Base-by-base conservation (phyloP, 2,797 vertebrate genomes). In the Clarias fuscus region DNA sequence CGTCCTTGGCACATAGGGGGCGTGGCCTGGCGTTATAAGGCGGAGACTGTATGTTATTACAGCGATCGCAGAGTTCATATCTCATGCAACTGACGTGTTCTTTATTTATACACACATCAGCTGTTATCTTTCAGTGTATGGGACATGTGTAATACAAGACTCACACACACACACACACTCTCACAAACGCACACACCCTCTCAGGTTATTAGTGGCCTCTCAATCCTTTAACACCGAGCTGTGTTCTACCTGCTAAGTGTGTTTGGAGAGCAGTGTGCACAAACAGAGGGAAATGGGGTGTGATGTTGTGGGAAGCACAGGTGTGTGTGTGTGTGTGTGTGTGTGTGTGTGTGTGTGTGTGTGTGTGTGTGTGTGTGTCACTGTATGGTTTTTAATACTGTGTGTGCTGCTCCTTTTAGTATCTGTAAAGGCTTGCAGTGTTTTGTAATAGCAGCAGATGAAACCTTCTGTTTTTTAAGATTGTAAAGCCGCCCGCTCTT, bases 271-370 rank as follows among this genome's bases (percentile, higher is more conserved):
- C 27, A 91, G 92, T 94, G 90, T 93, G 89, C 84, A 91, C 87
- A 89, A 89, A 90, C 90, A 89, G 72, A 84, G 88, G 90, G 89
- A 91, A 92, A 93, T 91, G 90, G 91, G 65, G 88, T 90, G 92
- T 91, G 89, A 91, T 94, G 93, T 94, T 94, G 91, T 93, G 90
- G 91, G 92, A 93, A 91, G 90, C 92, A 90, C 94, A 94, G 91
- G 90, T 92, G 91, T 90, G 92, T 85, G 79, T 79, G 89, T 61
- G 33, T 76, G 89, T 61, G 33, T 33, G 33, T 62, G 33, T 72
- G 37, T 70, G 64, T 85, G 77, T 64, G 87, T 82, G 71, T 67
- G 89, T 93, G 91, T 88, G 89, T 93, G 33, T 76, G 89, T 61
- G 33, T 33, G 33, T 62, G 33, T 72, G 37, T 70, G 64, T 85